Conservation (phyloP, 2,888 invertebrate species). For the Amiota communis region DNA sequence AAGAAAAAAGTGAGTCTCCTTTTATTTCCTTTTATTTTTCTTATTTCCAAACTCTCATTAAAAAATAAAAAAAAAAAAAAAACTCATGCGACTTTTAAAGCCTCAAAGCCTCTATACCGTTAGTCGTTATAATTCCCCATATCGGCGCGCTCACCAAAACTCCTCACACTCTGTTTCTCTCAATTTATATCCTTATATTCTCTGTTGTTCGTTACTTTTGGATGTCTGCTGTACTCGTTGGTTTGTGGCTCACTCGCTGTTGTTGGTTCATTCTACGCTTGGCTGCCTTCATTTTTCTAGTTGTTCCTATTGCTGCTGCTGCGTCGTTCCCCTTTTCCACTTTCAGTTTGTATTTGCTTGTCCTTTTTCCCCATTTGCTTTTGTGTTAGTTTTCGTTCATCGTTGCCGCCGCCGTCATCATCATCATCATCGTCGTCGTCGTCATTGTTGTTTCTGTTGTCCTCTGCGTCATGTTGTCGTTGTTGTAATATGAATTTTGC, state of each 20-base stretch:
- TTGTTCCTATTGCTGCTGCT: conserved; percentile 6
- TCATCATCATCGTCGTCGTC: conserved; percentile 36
- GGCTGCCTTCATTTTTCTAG: conserved; percentile 37
- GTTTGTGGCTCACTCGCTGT: conserved; percentile 40
- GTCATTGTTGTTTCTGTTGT: conserved; percentile 10
- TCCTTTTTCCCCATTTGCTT: conserved; percentile 18
- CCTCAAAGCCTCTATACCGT: no score
- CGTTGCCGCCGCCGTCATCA: conserved; percentile 30
- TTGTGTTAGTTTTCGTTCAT: conserved; percentile 29
- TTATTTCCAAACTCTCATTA: conserved; percentile 37
- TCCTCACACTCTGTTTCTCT: conserved; percentile 28
- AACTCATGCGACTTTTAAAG: no score
- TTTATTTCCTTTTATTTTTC: conserved; percentile 32
- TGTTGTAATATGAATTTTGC: conserved; percentile 23
- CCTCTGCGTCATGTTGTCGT: conserved; percentile 27
- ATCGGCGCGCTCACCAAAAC: conserved; percentile 42
- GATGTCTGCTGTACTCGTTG: conserved; percentile 48
- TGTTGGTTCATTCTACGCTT: conserved; percentile 31
- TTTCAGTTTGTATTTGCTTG: conserved; percentile 55
- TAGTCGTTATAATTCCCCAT: conserved; percentile 32
- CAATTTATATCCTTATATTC: neutral
- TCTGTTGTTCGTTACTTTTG: conserved; percentile 9
- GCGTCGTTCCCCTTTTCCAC: neutral
- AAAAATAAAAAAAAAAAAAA: no score
- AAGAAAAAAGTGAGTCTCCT: conserved; percentile 61